Conservation (phyloP, 2,113 vertebrate species). For the Solenodon paradoxus region DNA sequence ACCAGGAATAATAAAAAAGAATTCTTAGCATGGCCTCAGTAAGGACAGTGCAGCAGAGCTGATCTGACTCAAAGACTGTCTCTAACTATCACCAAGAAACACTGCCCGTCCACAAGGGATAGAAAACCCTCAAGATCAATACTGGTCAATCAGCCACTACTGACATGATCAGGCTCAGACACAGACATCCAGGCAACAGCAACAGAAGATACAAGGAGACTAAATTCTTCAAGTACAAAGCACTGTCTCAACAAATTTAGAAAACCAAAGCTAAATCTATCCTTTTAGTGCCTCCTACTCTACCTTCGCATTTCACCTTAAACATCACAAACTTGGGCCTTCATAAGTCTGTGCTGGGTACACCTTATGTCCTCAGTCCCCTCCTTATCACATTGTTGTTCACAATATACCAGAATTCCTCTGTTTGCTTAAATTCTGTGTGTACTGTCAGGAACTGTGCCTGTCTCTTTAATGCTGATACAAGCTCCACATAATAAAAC, state of each 20-base stretch:
- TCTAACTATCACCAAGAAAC: not conserved
- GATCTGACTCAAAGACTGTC: not conserved
- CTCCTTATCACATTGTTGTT: not conserved
- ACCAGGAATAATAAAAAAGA: not conserved
- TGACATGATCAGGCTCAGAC: not conserved
- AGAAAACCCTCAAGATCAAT: not conserved
- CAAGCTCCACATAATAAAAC: not conserved
- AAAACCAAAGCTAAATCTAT: not conserved
- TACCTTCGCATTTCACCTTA: not conserved
- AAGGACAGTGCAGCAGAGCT: not conserved
- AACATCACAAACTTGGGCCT: not conserved
- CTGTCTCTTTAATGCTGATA: not conserved
- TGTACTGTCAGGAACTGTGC: too few relatives aligned
- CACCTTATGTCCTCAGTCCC: not conserved
- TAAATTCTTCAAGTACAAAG: not conserved
- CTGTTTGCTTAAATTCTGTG: not conserved
- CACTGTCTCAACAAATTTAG: not conserved
- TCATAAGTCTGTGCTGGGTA: rapidly evolving
- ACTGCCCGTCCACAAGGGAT: rapidly evolving
- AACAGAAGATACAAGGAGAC: not conserved
- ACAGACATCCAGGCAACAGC: not conserved
- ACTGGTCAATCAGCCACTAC: not conserved
- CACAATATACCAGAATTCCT: rapidly evolving
- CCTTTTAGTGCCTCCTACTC: not conserved
- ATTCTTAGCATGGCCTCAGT: not conserved